These are phyloP conservation scores for Drosophila longiperda DNA, from an alignment of 2,888 invertebrate species.

Conservation along the genomic window DNA sequence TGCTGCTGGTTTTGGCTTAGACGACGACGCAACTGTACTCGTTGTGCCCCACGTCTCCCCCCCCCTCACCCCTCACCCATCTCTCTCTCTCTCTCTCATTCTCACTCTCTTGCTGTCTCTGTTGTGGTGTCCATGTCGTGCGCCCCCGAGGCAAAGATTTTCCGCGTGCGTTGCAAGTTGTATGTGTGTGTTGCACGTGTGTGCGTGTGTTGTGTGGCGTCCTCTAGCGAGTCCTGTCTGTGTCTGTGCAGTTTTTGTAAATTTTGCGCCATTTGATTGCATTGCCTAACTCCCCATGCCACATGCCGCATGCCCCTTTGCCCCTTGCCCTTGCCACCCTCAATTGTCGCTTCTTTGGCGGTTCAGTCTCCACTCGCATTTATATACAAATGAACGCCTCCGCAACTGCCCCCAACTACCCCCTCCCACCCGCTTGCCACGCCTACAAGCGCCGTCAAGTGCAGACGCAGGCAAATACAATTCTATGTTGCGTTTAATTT, in stretches of 20 bases:
- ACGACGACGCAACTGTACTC: conserved; percentile 77
- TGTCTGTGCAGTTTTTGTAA: conserved; percentile 72
- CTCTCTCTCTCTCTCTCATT: neutral
- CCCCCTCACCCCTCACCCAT: neutral
- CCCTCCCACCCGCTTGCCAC: conserved; percentile 24
- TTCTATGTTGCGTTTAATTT: conserved; percentile 46
- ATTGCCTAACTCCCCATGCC: conserved; percentile 56
- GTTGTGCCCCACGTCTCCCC: neutral
- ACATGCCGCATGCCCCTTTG: neutral
- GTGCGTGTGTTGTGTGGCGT: conserved; percentile 16
- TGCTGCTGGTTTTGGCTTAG: conserved; percentile 68
- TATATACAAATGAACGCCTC: conserved; percentile 81
- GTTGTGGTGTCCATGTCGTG: conserved; percentile 39
- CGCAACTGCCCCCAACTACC: conserved; percentile 38
- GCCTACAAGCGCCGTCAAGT: conserved; percentile 61
- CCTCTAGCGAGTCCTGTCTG: conserved; percentile 12
- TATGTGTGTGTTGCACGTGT: conserved; percentile 18
- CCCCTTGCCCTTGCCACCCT: conserved; percentile 48
- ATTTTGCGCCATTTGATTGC: conserved; percentile 80
- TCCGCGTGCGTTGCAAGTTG: conserved; percentile 79
- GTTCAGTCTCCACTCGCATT: conserved; percentile 46
- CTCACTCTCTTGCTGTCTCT: conserved; percentile 7
- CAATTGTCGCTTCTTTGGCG: conserved; percentile 77
- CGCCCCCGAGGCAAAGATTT: conserved; percentile 73
- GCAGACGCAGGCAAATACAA: conserved; percentile 78